Evolutionary conservation across 2,888 invertebrate genomes (phyloP).

Genomic region (Cyrtodaria siliqua): DNA sequence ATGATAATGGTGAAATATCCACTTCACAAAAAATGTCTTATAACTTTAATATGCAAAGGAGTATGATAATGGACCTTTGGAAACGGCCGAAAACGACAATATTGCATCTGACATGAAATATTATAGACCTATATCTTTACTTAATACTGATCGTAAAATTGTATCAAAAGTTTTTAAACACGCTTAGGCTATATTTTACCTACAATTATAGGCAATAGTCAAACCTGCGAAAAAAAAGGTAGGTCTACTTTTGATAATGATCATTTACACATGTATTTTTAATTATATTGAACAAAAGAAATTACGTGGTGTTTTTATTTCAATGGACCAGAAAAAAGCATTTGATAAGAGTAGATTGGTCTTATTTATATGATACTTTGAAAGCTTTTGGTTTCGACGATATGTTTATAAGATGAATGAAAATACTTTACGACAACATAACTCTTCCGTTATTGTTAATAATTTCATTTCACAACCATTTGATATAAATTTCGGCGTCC

Average conservation of each 20-base stretch:
- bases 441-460: constrained; percentile 58
- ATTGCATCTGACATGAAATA: constrained; percentile 49
- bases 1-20: constrained; percentile 29
- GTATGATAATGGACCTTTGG: no score
- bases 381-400: constrained; percentile 58
- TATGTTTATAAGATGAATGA: constrained; percentile 58
- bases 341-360: constrained; percentile 66
- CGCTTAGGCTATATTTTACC: constrained; percentile 47
- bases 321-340: constrained; percentile 69
- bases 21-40: constrained; percentile 42
- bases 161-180: constrained; percentile 58
- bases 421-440: constrained; percentile 55
- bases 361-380: constrained; percentile 60
- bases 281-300: constrained; percentile 61
- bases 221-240: constrained; percentile 64
- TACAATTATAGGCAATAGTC: constrained; percentile 47
- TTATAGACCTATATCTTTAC: constrained; percentile 65
- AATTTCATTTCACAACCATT: constrained; percentile 51
- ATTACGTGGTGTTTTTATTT: constrained; percentile 50
- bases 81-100: no score
- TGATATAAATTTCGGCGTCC: constrained; percentile 39
- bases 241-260: constrained; percentile 65
- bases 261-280: constrained; percentile 53
- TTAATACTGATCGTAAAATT: constrained; percentile 66
- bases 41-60: constrained; percentile 62